Evolutionary conservation across 2,113 vertebrate genomes (phyloP).

Genomic region (Castor canadensis): DNA sequence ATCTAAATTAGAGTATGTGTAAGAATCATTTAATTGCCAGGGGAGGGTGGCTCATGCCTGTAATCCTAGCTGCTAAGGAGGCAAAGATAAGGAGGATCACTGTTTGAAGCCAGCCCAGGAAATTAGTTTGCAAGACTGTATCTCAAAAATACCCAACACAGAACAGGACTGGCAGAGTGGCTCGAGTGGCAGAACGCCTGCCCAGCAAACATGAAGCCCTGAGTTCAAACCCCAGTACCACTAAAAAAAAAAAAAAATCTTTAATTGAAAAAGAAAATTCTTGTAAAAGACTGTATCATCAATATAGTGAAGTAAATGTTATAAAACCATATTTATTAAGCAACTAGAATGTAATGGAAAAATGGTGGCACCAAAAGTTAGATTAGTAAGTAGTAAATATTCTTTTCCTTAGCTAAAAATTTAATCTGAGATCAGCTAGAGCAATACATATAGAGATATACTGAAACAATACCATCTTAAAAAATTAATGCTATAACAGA

Average conservation of each 20-base stretch:
- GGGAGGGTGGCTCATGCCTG: too few relatives aligned
- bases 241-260: too few relatives aligned
- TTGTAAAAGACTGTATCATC: not conserved
- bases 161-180: too few relatives aligned
- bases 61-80: too few relatives aligned
- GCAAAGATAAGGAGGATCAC: too few relatives aligned
- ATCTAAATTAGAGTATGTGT: not conserved
- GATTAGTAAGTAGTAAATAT: not conserved
- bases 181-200: too few relatives aligned
- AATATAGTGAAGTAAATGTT: not conserved
- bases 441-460: not conserved
- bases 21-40: conserved; percentile 34
- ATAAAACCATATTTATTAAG: not conserved
- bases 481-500: not conserved
- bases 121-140: too few relatives aligned
- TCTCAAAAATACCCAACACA: too few relatives aligned
- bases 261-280: not conserved
- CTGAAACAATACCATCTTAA: not conserved
- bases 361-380: not conserved
- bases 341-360: not conserved
- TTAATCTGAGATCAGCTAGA: not conserved
- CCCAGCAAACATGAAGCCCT: too few relatives aligned
- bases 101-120: too few relatives aligned
- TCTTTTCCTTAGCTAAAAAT: not conserved
- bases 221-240: too few relatives aligned